phyloP scores from a whole-genome alignment of 2,888 invertebrate species.

The Yponomeuta evonymella region DNA sequence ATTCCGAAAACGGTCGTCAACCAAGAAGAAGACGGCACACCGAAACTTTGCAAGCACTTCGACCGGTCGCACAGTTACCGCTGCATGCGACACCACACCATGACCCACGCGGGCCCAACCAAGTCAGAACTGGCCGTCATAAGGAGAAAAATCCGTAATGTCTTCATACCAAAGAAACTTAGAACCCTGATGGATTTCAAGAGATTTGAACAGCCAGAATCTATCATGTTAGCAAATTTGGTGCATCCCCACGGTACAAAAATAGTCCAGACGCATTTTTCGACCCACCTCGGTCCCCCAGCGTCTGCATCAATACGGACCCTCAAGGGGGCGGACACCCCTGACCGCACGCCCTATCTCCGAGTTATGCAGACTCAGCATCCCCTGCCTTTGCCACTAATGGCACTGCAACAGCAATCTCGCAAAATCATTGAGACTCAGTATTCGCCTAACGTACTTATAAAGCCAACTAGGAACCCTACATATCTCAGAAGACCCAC shows the following conservation, averaged over 20 bases:
- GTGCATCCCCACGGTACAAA: background rate
- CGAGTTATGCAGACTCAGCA: background rate
- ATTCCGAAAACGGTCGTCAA: background rate
- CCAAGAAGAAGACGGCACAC: background rate
- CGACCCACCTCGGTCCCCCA: background rate
- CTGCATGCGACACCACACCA: conserved; percentile 52
- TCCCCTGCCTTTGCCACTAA: background rate
- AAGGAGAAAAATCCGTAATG: background rate
- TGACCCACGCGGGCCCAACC: conserved; percentile 56
- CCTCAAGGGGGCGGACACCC: background rate
- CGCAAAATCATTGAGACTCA: background rate
- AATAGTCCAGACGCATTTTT: background rate
- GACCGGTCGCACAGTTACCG: conserved; percentile 51
- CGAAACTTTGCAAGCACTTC: conserved; percentile 47
- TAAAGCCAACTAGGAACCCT: background rate
- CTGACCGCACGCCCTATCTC: background rate
- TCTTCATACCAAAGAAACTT: background rate
- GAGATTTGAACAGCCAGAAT: background rate
- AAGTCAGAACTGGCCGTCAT: conserved; percentile 33
- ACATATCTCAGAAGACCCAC: background rate
- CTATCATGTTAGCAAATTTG: too few species aligned
- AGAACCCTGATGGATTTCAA: background rate
- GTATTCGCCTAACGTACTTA: background rate
- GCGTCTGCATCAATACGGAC: background rate
- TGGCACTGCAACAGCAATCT: background rate